Evolutionary conservation across 2,797 vertebrate species (phyloP).

Genomic region (Falco rusticolus): DNA sequence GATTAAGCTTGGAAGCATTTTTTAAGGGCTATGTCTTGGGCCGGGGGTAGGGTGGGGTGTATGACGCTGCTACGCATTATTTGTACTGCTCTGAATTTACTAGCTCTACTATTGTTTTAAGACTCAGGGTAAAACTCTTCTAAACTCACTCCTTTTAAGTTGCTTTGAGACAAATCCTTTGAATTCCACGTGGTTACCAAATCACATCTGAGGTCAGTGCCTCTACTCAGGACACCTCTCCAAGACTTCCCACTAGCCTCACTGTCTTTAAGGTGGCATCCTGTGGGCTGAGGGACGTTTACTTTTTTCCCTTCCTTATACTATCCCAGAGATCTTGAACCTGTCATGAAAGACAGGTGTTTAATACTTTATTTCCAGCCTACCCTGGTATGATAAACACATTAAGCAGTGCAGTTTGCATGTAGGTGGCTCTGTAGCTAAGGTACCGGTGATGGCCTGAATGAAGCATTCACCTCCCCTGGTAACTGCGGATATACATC

Average conservation of each 20-base stretch:
- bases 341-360: not conserved
- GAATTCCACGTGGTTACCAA: not conserved
- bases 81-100: not conserved
- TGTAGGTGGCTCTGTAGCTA: not conserved
- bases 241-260: not conserved
- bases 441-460: not conserved
- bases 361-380: not conserved
- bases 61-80: not conserved
- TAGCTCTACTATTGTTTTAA: not conserved
- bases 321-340: not conserved
- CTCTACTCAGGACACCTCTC: not conserved
- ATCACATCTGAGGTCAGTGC: not conserved
- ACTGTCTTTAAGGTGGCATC: not conserved
- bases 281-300: not conserved
- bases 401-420: not conserved
- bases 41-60: accelerated
- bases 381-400: not conserved
- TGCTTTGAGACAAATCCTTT: not conserved
- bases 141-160: not conserved
- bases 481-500: not conserved
- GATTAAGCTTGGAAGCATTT: not conserved
- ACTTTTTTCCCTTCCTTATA: accelerated
- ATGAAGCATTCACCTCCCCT: not conserved
- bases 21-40: not conserved
- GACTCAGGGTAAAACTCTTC: not conserved